These are phyloP conservation scores for Riptortus pedestris DNA, from an alignment of 1,140 invertebrate genomes.

Conservation along the genomic window DNA sequence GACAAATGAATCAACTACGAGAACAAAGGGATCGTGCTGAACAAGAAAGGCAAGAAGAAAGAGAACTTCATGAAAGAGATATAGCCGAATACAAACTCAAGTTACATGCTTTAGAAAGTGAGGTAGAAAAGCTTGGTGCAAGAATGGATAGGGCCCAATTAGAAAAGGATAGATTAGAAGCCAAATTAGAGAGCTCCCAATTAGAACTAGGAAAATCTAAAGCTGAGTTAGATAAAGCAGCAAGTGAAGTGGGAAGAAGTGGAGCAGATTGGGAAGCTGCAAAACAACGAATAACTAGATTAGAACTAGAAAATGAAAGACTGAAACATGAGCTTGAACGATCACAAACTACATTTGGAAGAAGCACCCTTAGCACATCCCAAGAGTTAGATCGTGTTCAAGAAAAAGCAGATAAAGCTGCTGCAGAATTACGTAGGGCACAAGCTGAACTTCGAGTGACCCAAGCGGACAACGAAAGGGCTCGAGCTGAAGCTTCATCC, in stretches of 20 bases:
- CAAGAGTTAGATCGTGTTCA: conserved; percentile 73
- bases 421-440: conserved; percentile 71
- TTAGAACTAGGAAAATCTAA: conserved; percentile 87
- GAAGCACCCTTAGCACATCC: conserved; percentile 43
- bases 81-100: conserved; percentile 93
- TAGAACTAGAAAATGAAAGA: conserved; percentile 83
- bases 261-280: conserved; percentile 82
- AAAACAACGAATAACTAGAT: conserved; percentile 68
- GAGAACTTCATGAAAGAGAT: conserved; percentile 85
- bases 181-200: conserved; percentile 82
- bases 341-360: conserved; percentile 66
- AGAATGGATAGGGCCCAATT: conserved; percentile 71
- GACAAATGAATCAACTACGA: conserved; percentile 82
- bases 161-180: conserved; percentile 81
- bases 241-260: conserved; percentile 75
- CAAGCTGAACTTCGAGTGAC: conserved; percentile 71
- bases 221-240: conserved; percentile 82
- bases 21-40: conserved; percentile 92
- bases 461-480: conserved; percentile 74
- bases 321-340: conserved; percentile 74
- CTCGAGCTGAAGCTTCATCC: conserved; percentile 65
- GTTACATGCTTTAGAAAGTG: conserved; percentile 76
- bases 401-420: conserved; percentile 74
- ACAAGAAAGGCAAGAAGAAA: conserved; percentile 89
- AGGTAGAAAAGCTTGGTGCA: conserved; percentile 58